These are phyloP conservation scores for Gobiocypris rarus DNA, from an alignment of 2,113 vertebrate genomes.

Conservation along the genomic window DNA sequence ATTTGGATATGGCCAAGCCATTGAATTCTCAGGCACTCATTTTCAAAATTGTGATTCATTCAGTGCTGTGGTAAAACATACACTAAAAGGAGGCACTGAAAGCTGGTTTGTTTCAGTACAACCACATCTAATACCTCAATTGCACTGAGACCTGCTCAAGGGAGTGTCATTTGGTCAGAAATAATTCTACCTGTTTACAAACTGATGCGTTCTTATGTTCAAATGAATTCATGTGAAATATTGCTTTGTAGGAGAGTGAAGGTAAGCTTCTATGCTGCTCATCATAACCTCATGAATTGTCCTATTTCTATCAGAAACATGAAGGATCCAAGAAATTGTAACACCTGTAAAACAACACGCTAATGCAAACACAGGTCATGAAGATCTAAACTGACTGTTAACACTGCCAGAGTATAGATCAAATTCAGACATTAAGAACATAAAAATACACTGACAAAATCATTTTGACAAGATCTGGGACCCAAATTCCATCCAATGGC, in stretches of 20 bases:
- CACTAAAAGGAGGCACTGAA: slow-evolving; percentile 26
- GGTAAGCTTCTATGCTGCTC: neutral
- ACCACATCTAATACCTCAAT: slow-evolving; percentile 48
- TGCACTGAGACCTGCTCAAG: slow-evolving; percentile 10
- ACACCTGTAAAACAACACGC: slow-evolving; percentile 5
- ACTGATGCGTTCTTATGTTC: neutral
- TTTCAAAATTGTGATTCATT: slow-evolving; percentile 20
- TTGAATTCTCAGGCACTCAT: slow-evolving; percentile 56
- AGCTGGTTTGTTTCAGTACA: neutral
- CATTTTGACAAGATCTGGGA: neutral
- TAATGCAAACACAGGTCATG: slow-evolving; percentile 23
- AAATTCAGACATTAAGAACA: neutral
- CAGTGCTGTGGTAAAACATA: slow-evolving; percentile 38
- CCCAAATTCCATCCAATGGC: slow-evolving; percentile 27
- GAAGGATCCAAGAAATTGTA: slow-evolving; percentile 54
- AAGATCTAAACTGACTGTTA: slow-evolving; percentile 50
- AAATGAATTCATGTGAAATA: slow-evolving; percentile 20
- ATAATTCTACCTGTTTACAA: slow-evolving; percentile 30
- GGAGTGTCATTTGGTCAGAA: slow-evolving; percentile 12
- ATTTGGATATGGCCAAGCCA: slow-evolving; percentile 37
- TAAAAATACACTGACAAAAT: neutral
- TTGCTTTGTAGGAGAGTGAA: slow-evolving; percentile 25
- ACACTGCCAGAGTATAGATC: neutral
- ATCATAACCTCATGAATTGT: slow-evolving; percentile 33
- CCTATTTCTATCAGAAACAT: slow-evolving; percentile 27